Conservation (phyloP, 2,888 invertebrate genomes). For the Xiphydria camelus region DNA sequence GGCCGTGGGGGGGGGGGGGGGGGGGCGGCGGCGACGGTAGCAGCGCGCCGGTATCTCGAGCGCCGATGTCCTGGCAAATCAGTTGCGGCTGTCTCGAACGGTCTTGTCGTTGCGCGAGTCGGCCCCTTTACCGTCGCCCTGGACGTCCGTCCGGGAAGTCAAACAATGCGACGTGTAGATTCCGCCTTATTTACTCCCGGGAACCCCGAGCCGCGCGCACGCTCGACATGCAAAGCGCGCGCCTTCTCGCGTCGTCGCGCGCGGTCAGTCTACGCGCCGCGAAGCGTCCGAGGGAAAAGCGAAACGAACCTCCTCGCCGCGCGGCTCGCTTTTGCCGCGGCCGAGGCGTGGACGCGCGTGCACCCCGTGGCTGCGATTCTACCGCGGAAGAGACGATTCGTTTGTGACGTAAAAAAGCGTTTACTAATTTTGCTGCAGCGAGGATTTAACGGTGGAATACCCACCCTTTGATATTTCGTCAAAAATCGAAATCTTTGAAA, state of each 20-base stretch:
- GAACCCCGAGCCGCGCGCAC: conserved; percentile 21
- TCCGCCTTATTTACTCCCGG: conserved; percentile 51
- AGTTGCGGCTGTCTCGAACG: conserved; percentile 36
- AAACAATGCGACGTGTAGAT: conserved; percentile 55
- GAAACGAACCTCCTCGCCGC: no score
- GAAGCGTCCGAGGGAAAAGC: no score
- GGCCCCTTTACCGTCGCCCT: conserved; percentile 51
- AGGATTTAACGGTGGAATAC: no score
- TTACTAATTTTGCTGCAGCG: no score
- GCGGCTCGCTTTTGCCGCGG: no score
- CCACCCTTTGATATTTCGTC: no score
- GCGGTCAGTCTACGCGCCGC: conserved; percentile 40
- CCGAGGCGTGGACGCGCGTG: no score
- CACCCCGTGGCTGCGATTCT: no score
- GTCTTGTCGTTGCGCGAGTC: conserved; percentile 39
- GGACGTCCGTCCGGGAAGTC: conserved; percentile 50
- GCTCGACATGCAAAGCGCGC: conserved; percentile 51
- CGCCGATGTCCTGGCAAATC: conserved; percentile 44
- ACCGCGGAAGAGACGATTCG: no score
- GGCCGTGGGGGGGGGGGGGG: conserved; percentile 6
- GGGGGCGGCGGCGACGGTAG: neutral
- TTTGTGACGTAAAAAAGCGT: no score
- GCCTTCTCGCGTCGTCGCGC: conserved; percentile 49
- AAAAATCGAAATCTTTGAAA: no score
- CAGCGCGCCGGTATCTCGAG: neutral